Percentiles rank a stretch among this genome's conserved stretches.
Evolutionary conservation across 2,113 vertebrate genomes (phyloP).

Genomic region (Rana temporaria): DNA sequence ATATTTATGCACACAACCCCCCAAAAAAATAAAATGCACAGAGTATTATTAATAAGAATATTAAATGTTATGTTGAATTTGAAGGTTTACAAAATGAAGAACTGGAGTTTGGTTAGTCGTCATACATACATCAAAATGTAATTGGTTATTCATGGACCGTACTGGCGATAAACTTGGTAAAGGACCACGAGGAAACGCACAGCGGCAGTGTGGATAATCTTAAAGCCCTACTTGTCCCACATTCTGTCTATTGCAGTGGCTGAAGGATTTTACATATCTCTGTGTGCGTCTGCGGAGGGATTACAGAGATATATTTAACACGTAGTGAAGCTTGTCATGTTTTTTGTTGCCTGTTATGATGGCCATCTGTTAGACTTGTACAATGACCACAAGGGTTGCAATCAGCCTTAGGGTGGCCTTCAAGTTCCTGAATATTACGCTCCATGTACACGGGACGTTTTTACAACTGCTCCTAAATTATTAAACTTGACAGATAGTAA

Average conservation of each 20-base stretch:
- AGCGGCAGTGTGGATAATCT: conserved; percentile 57
- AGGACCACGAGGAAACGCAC: conserved; percentile 10
- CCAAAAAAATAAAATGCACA: too few species aligned
- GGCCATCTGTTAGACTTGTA: conserved; percentile 38
- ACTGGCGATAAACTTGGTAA: not conserved
- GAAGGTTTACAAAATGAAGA: not conserved
- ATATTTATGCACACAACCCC: too few species aligned
- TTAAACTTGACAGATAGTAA: too few species aligned
- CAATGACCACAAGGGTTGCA: not conserved
- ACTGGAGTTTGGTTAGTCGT: not conserved
- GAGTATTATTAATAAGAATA: too few species aligned
- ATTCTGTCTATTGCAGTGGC: not conserved
- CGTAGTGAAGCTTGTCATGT: conserved; percentile 31
- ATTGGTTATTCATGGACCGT: not conserved
- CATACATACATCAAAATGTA: not conserved
- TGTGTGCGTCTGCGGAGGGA: conserved; percentile 12
- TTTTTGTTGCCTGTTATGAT: conserved; percentile 32
- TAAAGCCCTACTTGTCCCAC: conserved; percentile 64
- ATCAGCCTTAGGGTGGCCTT: not conserved
- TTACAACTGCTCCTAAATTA: too few species aligned
- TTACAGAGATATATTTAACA: conserved; percentile 59
- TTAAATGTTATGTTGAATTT: too few species aligned
- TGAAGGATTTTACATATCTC: conserved; percentile 6
- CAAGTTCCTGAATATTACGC: not conserved
- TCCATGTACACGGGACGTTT: too few species aligned